Conservation (phyloP, 2,113 vertebrate genomes). For the Takifugu flavidus region DNA sequence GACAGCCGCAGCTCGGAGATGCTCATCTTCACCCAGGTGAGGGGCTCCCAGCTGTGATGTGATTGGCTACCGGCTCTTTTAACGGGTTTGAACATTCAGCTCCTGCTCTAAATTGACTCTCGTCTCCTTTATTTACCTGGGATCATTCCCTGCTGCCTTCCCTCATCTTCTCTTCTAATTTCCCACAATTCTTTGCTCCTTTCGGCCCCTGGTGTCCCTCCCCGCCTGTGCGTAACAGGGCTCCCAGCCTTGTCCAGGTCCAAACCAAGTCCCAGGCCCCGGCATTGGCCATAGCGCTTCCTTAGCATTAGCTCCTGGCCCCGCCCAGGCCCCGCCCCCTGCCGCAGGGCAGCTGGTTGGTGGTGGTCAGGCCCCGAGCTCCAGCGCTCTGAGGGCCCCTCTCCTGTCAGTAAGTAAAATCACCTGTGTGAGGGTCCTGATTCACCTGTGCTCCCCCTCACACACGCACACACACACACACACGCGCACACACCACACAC, state of each 20-base stretch:
- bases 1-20: conserved; percentile 96
- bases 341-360: conserved; percentile 64
- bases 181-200: conserved; percentile 43
- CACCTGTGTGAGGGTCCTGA: conserved; percentile 31
- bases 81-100: not conserved
- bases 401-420: conserved; percentile 82
- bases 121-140: conserved; percentile 29
- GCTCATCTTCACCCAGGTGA: conserved; percentile 95
- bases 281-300: conserved; percentile 34
- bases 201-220: conserved; percentile 28
- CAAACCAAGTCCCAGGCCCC: conserved; percentile 62
- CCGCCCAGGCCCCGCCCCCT: conserved; percentile 40
- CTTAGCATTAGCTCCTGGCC: conserved; percentile 48
- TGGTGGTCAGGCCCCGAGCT: conserved; percentile 77
- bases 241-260: conserved; percentile 74
- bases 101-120: conserved; percentile 42
- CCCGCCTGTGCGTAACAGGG: conserved; percentile 50
- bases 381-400: conserved; percentile 73
- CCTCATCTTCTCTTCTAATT: conserved; percentile 26
- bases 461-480: no score
- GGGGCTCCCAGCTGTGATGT: not conserved
- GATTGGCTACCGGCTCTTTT: not conserved
- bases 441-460: conserved; percentile 16
- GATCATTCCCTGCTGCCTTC: conserved; percentile 24
- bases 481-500: no score